phyloP scores from a whole-genome alignment of 2,113 vertebrate species.

The Saimiri boliviensis region DNA sequence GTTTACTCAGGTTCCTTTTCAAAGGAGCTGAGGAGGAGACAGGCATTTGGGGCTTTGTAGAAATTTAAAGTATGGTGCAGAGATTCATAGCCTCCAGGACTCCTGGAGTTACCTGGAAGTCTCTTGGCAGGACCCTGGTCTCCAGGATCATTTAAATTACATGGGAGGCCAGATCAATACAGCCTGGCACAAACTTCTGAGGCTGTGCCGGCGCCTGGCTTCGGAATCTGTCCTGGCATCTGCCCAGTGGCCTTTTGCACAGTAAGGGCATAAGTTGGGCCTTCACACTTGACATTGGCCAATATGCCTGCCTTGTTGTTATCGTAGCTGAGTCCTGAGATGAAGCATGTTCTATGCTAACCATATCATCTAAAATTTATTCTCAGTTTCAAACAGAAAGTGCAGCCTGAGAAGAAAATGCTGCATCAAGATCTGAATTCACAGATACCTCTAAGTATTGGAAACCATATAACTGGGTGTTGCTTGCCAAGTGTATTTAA shows the following conservation, averaged over 20 bases:
- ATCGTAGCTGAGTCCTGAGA: background rate
- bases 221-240: background rate
- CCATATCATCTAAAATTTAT: background rate
- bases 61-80: background rate
- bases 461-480: background rate
- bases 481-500: background rate
- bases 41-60: background rate
- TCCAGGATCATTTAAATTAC: background rate
- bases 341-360: background rate
- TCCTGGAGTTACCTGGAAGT: background rate
- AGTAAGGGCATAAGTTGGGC: background rate
- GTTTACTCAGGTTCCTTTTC: background rate
- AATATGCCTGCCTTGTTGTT: no score
- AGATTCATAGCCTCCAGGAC: background rate
- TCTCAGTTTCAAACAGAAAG: background rate
- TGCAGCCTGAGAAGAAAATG: background rate
- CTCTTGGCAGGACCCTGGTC: background rate
- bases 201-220: background rate
- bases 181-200: background rate
- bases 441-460: background rate
- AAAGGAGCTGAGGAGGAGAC: background rate
- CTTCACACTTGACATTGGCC: background rate
- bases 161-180: no score
- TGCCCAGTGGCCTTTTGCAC: fast-evolving
- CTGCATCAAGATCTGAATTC: background rate